Conservation (phyloP, 2,888 invertebrate genomes). For the Ommatoiulus sabulosus region DNA sequence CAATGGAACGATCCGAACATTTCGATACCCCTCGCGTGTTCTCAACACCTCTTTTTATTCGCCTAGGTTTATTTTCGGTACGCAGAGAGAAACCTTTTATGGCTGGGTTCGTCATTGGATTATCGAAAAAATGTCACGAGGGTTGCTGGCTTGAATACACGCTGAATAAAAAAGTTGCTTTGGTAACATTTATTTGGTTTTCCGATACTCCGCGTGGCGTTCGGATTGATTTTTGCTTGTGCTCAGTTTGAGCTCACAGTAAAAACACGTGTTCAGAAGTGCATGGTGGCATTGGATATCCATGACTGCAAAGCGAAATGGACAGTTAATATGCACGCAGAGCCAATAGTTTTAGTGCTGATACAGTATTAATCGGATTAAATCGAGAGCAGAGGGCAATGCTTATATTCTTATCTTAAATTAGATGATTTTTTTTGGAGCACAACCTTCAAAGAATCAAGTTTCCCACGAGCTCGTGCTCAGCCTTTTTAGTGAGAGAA, state of each 20-base stretch:
- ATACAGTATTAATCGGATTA: no score
- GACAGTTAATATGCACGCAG: no score
- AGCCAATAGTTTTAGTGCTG: no score
- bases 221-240: not conserved
- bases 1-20: conserved; percentile 15
- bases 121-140: conserved; percentile 13
- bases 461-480: no score
- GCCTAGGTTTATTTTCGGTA: not conserved
- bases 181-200: not conserved
- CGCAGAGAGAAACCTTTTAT: not conserved
- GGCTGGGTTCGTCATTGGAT: conserved; percentile 7
- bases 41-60: not conserved
- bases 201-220: not conserved
- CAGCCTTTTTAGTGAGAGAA: no score
- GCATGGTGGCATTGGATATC: not conserved
- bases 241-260: not conserved
- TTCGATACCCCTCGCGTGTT: not conserved
- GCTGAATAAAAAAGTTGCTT: not conserved
- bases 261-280: not conserved
- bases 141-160: not conserved
- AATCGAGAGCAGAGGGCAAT: no score
- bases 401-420: no score
- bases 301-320: no score
- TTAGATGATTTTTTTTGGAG: no score
- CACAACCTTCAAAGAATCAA: no score